phyloP scores from a whole-genome alignment of 2,888 invertebrate genomes.

The Eudasyphora cyanicolor region DNA sequence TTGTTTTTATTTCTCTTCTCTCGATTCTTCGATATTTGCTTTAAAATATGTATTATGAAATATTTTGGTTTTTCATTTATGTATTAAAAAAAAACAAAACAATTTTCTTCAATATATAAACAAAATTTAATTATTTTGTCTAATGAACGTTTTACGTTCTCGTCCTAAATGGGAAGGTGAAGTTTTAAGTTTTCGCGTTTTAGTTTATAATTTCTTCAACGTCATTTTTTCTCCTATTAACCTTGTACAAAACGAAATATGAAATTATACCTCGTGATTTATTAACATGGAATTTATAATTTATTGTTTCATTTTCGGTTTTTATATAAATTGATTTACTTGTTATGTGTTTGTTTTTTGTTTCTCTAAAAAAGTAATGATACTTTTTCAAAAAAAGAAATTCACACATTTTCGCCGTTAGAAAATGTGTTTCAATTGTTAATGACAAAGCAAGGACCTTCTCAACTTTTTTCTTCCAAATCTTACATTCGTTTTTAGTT shows the following conservation, averaged over 20 bases:
- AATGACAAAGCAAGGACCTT: constrained; percentile 78
- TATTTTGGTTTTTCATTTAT: constrained; percentile 41
- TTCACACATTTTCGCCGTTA: constrained; percentile 48
- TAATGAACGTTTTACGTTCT: constrained; percentile 53
- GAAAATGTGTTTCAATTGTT: constrained; percentile 53
- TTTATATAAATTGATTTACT: constrained; percentile 34
- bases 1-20: constrained; percentile 23
- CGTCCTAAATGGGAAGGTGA: constrained; percentile 66
- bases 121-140: constrained; percentile 52
- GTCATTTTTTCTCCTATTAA: constrained; percentile 36
- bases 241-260: constrained; percentile 52
- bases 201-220: neutral
- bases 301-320: constrained; percentile 34
- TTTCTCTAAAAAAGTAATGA: neutral
- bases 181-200: constrained; percentile 26
- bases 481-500: constrained; percentile 41
- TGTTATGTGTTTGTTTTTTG: too few species aligned
- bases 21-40: constrained; percentile 1
- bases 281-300: constrained; percentile 43
- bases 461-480: constrained; percentile 75
- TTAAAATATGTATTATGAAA: neutral
- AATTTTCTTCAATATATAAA: neutral
- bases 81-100: constrained; percentile 38
- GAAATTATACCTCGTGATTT: constrained; percentile 44
- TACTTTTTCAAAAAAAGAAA: constrained; percentile 42